phyloP scores from a whole-genome alignment of 2,797 vertebrate species.

The Orestias chungarensis region DNA sequence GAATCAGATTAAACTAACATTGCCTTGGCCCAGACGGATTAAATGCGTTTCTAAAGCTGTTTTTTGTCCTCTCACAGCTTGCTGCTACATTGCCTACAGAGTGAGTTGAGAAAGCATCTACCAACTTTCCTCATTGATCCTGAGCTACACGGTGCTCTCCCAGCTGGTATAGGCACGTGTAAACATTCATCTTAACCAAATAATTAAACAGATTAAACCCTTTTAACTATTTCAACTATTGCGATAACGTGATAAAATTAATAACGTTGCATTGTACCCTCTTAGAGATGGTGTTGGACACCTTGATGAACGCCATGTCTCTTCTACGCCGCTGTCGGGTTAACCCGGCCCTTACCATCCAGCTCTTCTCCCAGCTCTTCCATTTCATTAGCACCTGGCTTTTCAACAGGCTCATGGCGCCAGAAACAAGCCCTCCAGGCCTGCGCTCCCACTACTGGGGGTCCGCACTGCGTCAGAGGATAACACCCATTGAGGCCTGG shows the following conservation, averaged over 20 bases:
- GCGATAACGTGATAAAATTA: background rate
- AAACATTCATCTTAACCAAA: background rate
- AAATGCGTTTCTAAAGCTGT: background rate
- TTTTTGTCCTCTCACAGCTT: conserved; percentile 69
- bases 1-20: background rate
- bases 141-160: conserved; percentile 86
- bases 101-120: conserved; percentile 89
- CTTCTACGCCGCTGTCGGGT: conserved; percentile 89
- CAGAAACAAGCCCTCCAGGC: conserved; percentile 77
- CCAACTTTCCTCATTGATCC: conserved; percentile 91
- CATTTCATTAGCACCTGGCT: conserved; percentile 96
- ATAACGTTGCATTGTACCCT: background rate
- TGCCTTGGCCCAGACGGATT: background rate
- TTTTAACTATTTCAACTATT: no score
- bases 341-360: conserved; percentile 92
- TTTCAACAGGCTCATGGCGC: conserved; percentile 87
- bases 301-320: conserved; percentile 90
- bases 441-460: conserved; percentile 94
- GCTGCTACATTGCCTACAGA: conserved; percentile 88
- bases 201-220: background rate
- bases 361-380: conserved; percentile 96
- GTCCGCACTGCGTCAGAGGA: conserved; percentile 87
- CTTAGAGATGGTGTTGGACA: conserved; percentile 90
- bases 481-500: conserved; percentile 90
- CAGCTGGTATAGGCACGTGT: conserved; percentile 86